Base-by-base conservation (phyloP, 2,797 vertebrate genomes). In the Micrastur ruficollis region DNA sequence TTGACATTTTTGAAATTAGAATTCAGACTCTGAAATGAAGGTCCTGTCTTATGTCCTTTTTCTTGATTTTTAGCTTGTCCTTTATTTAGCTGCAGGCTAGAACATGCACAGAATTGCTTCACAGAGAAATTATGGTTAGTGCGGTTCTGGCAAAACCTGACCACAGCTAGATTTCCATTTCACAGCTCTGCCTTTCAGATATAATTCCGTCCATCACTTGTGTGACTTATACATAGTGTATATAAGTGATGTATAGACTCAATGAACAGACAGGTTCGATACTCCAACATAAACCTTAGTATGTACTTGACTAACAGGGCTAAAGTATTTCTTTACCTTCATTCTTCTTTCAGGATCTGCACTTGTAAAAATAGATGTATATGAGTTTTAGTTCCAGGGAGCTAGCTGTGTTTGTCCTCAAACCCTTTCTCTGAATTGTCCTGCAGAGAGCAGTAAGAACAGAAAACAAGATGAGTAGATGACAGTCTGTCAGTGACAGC, bases 1-100 rank as follows among this genome's bases (percentile, higher is more conserved):
- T 83, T 93, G 87, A 91, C 76, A 79, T 91, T 96, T 95, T 93
- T 96, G 34, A 96, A 93, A 96, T 96, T 81, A 95, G 85, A 90
- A 91, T 95, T 93, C 85, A 90, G 88, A 72, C 62, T 88, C 75
- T 81, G 74, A 93, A 90, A 96, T 52, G 53, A 95, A 72, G 82
- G 70, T 78, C 66, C 80, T 88, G 58, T 81, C 80, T 95, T 80
- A 79, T 52, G 63, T 89, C 55, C 31, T 94, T 94, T 93, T 86
- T 68, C 70, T 74, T 94, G 76, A 88, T 90, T 94, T 70, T 68
- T 87, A 66, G 27, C 65, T 94, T 93, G 75, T 86, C 72, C 50
- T 86, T 95, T 81, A 70, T 88, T 94, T 86, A 76, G 38, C 85
- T 86, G 46, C 50, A 81, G 82, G 81, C 46, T 81, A 86, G 66